A percentile compares a stretch with the other conserved stretches of the same genome.
phyloP scores from a whole-genome alignment of 2,888 invertebrate genomes.

The Cryptus viduatorius region DNA sequence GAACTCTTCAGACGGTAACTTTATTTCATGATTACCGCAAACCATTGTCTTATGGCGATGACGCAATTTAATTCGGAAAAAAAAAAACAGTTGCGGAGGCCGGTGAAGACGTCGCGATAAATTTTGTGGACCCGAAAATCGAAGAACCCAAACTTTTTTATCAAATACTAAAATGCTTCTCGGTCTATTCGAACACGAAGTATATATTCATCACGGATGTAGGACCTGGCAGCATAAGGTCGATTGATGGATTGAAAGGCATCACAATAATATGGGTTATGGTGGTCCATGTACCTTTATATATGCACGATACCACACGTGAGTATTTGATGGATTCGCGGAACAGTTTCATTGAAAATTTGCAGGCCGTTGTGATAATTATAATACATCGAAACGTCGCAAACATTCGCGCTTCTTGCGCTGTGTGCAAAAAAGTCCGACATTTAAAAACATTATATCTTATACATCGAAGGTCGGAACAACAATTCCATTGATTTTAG shows the following conservation, averaged over 20 bases:
- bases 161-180: conserved; percentile 85
- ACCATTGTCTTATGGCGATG: background rate
- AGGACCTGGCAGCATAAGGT: conserved; percentile 80
- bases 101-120: conserved; percentile 69
- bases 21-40: background rate
- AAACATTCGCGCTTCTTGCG: too few relatives aligned
- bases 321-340: conserved; percentile 43
- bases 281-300: conserved; percentile 85
- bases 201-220: conserved; percentile 83
- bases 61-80: background rate
- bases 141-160: conserved; percentile 68
- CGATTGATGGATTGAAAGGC: conserved; percentile 86
- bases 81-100: conserved; percentile 61
- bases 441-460: too few relatives aligned
- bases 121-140: conserved; percentile 61
- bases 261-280: conserved; percentile 87
- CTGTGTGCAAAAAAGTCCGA: too few relatives aligned
- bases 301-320: conserved; percentile 82
- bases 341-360: background rate
- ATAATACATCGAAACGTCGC: too few relatives aligned
- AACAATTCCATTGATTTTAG: too few relatives aligned
- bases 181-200: conserved; percentile 85
- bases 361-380: background rate
- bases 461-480: too few relatives aligned
- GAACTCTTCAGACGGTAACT: conserved; percentile 70